Evolutionary conservation across 2,888 invertebrate species (phyloP), one percentile per base, ranked within the genome.

Genomic region (Eucriotettix oculatus): DNA sequence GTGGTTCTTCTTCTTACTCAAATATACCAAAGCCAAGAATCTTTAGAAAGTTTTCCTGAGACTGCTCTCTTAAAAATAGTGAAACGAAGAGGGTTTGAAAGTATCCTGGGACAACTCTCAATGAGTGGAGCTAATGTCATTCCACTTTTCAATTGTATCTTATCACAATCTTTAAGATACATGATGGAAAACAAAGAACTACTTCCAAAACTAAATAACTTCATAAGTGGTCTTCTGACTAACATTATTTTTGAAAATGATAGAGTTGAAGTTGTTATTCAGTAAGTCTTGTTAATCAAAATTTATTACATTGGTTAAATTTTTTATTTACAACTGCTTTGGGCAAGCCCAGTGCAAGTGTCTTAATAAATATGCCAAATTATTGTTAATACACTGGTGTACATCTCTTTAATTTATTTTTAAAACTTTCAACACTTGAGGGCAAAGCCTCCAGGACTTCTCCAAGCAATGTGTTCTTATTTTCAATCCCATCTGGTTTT

Each of bases 1-100:
- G 79, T 83, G 0, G 73, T 84, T 10, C 71, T 86, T 52, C 73
- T 89, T 14, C 72, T 91, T 40, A 74, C 84, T n/a, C 76, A 86
- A 65, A 75, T 90, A 57, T 87, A 84, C 68, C 84, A 85, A 64
- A 79, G 79, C 14, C 87, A 90, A 60, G 69, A 72, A 61, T 75
- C 77, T 52, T 68, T 78, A 1, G 75, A 69, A 0, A 69, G 68
- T 11, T 75, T 87, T 57, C 75, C 82, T 0, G 72, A 77, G 14
- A 73, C 73, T 42, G 75, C 83, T 1, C 69, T 86, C 2, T 68
- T 72, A 40, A 78, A 79, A 67, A 71, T 82, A 12, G 70, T 76
- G 0, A 68, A 71, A 52, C 72, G 73, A 14, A 68, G 73, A 10
- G 79, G 79, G 78, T 70, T 82, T 14, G 68, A 74, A 1, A 69